phyloP scores from a whole-genome alignment of 1,140 invertebrate genomes.

The Bradynema listronoti region DNA sequence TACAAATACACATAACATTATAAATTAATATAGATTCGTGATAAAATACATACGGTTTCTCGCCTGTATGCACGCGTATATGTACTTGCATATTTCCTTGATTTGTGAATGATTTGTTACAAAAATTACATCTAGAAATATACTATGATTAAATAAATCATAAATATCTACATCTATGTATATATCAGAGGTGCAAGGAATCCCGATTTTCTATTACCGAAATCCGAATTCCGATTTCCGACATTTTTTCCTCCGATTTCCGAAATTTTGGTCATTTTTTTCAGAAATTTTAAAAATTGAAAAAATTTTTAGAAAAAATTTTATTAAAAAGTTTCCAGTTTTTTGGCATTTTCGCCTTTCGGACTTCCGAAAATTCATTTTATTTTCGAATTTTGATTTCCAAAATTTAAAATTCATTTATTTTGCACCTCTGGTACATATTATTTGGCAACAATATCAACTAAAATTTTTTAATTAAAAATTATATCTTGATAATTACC shows the following conservation, averaged over 20 bases:
- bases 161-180: neutral
- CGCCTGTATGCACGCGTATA: conserved; percentile 76
- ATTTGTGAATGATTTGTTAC: conserved; percentile 62
- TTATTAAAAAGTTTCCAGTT: too few relatives aligned
- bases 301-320: too few relatives aligned
- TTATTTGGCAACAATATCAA: neutral
- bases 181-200: too few relatives aligned
- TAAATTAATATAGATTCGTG: conserved; percentile 59
- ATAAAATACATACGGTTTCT: conserved; percentile 72
- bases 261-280: too few relatives aligned
- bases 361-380: too few relatives aligned
- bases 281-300: too few relatives aligned
- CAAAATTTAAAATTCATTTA: neutral
- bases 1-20: neutral
- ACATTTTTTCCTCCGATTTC: too few relatives aligned
- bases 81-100: conserved; percentile 65
- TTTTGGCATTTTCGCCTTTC: too few relatives aligned
- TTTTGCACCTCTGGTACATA: conserved; percentile 7
- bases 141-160: conserved; percentile 1
- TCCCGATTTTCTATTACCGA: too few relatives aligned
- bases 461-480: neutral
- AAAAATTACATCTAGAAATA: conserved; percentile 60
- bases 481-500: conserved; percentile 16
- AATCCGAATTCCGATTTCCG: too few relatives aligned
- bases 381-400: too few relatives aligned